A percentile compares a stretch with the other conserved stretches of the same genome.
Conservation (phyloP, 2,888 invertebrate genomes). For the Gisinianus flammeolus region DNA sequence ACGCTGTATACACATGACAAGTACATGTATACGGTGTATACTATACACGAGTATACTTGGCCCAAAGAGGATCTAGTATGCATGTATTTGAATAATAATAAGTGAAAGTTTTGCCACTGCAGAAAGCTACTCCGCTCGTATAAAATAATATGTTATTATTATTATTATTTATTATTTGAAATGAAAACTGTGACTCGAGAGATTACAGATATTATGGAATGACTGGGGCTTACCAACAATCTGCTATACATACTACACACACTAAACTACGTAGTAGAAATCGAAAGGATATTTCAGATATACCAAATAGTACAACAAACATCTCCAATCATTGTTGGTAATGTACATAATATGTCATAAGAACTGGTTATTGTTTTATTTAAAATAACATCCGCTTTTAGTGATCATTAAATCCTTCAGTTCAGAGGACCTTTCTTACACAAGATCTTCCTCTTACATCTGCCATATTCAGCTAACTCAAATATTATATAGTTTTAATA, state of each 20-base stretch:
- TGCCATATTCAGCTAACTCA: no score
- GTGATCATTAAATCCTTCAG: neutral
- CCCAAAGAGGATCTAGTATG: neutral
- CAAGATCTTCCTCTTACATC: no score
- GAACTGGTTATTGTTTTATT: neutral
- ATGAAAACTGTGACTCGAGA: no score
- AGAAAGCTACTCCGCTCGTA: no score
- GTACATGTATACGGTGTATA: no score
- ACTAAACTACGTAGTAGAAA: neutral
- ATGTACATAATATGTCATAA: neutral
- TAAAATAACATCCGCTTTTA: neutral
- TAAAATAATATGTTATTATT: no score
- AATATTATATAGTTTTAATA: no score
- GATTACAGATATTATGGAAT: no score
- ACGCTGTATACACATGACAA: no score
- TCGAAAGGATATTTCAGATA: neutral
- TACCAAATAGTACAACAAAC: neutral
- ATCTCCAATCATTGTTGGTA: no score
- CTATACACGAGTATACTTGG: no score
- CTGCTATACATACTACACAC: neutral
- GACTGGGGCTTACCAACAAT: no score
- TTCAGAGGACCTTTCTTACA: neutral
- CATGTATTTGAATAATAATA: neutral
- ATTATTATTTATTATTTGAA: neutral
- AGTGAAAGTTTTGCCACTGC: neutral